Percentiles rank a stretch among this genome's conserved stretches.
These are phyloP conservation scores for Actias luna DNA, from an alignment of 2,888 invertebrate genomes.

Conservation along the genomic window DNA sequence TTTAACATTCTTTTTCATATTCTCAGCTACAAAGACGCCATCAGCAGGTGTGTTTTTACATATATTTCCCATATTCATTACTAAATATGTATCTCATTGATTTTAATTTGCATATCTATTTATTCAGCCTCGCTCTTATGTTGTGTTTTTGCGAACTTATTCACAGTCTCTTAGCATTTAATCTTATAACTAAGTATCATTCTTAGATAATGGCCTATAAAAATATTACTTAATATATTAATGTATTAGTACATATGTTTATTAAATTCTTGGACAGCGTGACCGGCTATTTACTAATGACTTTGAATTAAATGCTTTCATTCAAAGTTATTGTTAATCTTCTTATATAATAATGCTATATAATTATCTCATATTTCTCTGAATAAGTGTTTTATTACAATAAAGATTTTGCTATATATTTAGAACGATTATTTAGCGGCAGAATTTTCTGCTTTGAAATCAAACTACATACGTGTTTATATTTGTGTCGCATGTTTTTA, in stretches of 20 bases:
- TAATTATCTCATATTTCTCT: no score
- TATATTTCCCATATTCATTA: background rate
- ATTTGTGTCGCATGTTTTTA: background rate
- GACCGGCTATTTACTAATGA: background rate
- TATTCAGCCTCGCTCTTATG: background rate
- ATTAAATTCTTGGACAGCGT: background rate
- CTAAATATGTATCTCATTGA: background rate
- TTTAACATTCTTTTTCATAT: conserved; percentile 41
- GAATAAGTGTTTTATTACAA: background rate
- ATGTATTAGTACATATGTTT: background rate
- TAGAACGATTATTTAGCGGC: no score
- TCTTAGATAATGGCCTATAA: no score
- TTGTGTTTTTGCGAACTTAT: background rate
- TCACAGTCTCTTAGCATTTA: background rate
- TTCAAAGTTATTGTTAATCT: background rate
- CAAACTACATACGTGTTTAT: no score
- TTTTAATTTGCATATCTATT: no score
- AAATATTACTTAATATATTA: background rate
- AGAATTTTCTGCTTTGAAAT: no score
- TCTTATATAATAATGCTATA: no score
- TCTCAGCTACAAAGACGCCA: conserved; percentile 73
- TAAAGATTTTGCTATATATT: background rate
- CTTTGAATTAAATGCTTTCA: background rate
- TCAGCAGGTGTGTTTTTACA: conserved; percentile 64
- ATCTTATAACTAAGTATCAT: no score